Conservation (phyloP, 2,888 invertebrate genomes). For the Ophonus ardosiacus region DNA sequence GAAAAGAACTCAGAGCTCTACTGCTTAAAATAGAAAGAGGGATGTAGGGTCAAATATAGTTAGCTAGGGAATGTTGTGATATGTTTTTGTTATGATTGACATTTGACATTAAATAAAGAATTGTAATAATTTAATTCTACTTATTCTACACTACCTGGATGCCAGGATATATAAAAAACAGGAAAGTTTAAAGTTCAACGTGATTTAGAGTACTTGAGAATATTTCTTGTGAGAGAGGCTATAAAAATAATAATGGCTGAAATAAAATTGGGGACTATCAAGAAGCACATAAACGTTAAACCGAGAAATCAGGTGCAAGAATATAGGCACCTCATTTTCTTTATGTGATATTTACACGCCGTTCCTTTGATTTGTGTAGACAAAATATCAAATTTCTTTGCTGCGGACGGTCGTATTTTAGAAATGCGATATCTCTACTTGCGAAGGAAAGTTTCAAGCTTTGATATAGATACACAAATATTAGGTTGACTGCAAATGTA, state of each 20-base stretch:
- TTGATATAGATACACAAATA: background rate
- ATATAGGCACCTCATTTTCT: background rate
- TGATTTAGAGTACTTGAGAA: background rate
- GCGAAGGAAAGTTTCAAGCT: background rate
- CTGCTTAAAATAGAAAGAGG: too few species aligned
- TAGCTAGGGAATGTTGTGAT: too few species aligned
- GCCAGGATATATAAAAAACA: background rate
- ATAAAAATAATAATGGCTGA: constrained; percentile 22
- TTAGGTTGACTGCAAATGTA: background rate
- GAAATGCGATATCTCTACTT: background rate
- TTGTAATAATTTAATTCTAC: too few species aligned
- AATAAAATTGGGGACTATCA: constrained; percentile 12
- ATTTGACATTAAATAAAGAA: too few species aligned
- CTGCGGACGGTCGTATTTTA: background rate
- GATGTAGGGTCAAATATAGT: too few species aligned
- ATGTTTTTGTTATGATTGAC: too few species aligned
- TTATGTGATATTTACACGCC: background rate
- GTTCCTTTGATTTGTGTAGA: background rate
- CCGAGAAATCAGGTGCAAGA: background rate
- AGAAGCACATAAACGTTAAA: background rate
- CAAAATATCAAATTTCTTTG: background rate
- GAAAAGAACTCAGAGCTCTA: too few species aligned
- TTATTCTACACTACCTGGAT: background rate
- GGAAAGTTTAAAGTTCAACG: background rate
- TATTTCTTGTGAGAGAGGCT: background rate